phyloP scores from a whole-genome alignment of 1,140 invertebrate genomes.

The Amphibalanus amphitrite region DNA sequence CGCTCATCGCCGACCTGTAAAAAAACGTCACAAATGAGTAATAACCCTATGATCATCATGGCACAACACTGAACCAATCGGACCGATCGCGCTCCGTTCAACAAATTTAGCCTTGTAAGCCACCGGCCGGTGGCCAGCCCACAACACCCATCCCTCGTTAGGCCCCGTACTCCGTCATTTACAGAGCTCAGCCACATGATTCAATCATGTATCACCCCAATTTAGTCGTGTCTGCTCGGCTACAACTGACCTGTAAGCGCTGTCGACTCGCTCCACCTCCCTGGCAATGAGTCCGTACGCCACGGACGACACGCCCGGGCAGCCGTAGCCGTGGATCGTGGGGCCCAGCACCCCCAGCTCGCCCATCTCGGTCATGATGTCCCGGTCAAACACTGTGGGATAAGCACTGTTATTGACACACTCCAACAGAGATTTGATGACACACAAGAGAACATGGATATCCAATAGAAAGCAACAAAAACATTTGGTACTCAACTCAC shows the following conservation, averaged over 20 bases:
- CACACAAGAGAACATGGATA: slow-evolving; percentile 15
- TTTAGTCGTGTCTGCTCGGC: no score
- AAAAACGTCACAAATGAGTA: no score
- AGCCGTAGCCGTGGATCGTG: slow-evolving; percentile 71
- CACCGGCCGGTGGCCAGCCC: no score
- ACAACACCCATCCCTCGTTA: no score
- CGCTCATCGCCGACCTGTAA: slow-evolving; percentile 83
- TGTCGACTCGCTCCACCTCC: slow-evolving; percentile 81
- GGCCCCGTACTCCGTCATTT: no score
- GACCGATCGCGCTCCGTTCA: no score
- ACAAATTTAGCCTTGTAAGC: no score
- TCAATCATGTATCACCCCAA: no score
- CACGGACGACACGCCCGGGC: slow-evolving; percentile 82
- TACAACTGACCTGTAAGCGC: slow-evolving; percentile 38
- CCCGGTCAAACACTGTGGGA: slow-evolving; percentile 50
- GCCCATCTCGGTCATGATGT: slow-evolving; percentile 82
- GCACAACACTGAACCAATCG: no score
- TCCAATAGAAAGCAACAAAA: slow-evolving; percentile 10
- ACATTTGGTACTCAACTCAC: not conserved
- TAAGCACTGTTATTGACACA: no score
- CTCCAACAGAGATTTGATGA: no score
- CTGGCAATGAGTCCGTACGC: slow-evolving; percentile 86
- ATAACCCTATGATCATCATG: not conserved
- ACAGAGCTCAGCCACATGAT: no score
- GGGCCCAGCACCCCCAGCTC: slow-evolving; percentile 70